Conservation (phyloP, 53 echinoderm and acorn worm species). For the Pentamera pediparva region DNA sequence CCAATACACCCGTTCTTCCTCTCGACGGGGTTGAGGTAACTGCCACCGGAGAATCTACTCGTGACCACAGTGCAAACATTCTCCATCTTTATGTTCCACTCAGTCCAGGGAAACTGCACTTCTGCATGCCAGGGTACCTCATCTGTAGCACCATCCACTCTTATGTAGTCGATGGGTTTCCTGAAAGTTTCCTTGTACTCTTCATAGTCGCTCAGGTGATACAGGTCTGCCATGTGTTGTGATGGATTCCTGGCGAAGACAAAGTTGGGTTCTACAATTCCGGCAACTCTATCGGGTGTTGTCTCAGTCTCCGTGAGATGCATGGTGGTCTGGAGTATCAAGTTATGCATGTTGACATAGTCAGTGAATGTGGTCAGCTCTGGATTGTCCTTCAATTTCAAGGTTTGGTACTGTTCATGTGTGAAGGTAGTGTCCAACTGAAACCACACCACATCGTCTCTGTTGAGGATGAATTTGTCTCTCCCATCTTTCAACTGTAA, state of each 20-base stretch:
- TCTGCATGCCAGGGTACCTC: conserved; percentile 50
- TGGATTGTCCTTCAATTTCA: conserved; percentile 27
- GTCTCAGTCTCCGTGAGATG: conserved; percentile 40
- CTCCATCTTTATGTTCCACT: conserved; percentile 21
- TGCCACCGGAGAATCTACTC: conserved; percentile 32
- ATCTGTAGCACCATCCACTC: conserved; percentile 51
- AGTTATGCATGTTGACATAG: conserved; percentile 36
- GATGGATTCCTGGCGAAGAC: conserved; percentile 30
- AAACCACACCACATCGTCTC: conserved; percentile 54
- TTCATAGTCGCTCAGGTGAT: conserved; percentile 19
- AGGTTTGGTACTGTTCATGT: conserved; percentile 29
- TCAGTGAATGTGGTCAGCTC: conserved; percentile 31
- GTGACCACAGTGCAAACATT: conserved; percentile 33
- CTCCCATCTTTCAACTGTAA: conserved; percentile 41
- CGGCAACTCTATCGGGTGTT: too few species aligned
- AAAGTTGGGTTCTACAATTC: conserved; percentile 27
- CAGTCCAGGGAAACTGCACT: conserved; percentile 46
- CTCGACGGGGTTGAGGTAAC: too few species aligned
- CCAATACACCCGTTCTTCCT: conserved; percentile 35
- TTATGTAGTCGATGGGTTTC: conserved; percentile 39
- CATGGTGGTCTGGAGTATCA: conserved; percentile 30
- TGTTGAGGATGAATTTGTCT: conserved; percentile 36
- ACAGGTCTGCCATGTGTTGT: conserved; percentile 42
- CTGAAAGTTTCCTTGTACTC: conserved; percentile 17
- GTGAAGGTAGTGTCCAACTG: conserved; percentile 49